Percentiles rank a stretch among this genome's conserved stretches.
Evolutionary conservation across 2,888 invertebrate species (phyloP).

Genomic region (Drosophila siamana): DNA sequence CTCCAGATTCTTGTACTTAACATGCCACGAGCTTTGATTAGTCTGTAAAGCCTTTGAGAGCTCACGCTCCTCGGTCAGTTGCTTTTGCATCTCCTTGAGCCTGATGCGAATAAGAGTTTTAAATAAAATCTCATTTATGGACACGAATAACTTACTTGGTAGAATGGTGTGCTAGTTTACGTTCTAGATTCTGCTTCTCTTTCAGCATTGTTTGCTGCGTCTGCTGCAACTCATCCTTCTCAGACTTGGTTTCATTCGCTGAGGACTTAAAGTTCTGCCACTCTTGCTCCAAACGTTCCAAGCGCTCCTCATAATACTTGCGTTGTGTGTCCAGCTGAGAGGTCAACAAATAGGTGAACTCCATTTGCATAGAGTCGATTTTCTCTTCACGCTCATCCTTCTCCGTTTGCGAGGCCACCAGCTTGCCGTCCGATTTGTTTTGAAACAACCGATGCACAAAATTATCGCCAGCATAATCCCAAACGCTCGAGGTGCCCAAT

Average conservation of each 20-base stretch:
- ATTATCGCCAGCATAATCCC: conserved; percentile 99
- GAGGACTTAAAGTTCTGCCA: conserved; percentile 87
- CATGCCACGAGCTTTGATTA: conserved; percentile 91
- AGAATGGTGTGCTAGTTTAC: conserved; percentile 88
- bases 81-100: conserved; percentile 88
- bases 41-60: conserved; percentile 91
- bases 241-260: conserved; percentile 86
- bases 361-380: conserved; percentile 96
- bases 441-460: conserved; percentile 97
- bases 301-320: conserved; percentile 94
- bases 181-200: conserved; percentile 90
- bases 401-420: conserved; percentile 92
- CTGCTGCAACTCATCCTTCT: conserved; percentile 85
- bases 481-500: conserved; percentile 97
- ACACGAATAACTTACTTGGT: conserved; percentile 86
- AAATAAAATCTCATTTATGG: neutral
- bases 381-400: conserved; percentile 91
- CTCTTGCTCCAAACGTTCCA: conserved; percentile 88
- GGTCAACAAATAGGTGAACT: conserved; percentile 98
- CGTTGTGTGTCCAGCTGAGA: conserved; percentile 98
- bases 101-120: conserved; percentile 81
- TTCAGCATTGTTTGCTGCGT: conserved; percentile 87
- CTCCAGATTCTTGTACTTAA: conserved; percentile 87
- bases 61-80: conserved; percentile 93
- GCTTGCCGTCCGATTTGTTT: conserved; percentile 98